phyloP scores from a whole-genome alignment of 2,113 vertebrate genomes.

The Phrynocephalus versicolor region DNA sequence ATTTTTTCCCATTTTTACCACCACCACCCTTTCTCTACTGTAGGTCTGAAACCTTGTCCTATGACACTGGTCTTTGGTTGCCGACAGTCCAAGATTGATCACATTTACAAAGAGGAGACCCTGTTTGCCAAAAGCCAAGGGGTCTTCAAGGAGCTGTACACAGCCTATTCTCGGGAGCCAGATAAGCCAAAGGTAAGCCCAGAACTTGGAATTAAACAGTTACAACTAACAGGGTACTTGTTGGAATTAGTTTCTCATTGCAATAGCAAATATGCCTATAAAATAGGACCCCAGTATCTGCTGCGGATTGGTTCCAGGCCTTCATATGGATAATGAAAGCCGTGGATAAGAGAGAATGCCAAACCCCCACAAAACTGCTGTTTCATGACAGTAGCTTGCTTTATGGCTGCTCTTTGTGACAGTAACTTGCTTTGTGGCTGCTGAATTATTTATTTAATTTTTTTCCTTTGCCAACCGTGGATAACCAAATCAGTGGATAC shows the following conservation, averaged over 20 bases:
- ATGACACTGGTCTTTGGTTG: constrained; percentile 97
- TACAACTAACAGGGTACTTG: background rate
- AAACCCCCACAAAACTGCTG: too few species aligned
- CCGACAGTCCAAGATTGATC: constrained; percentile 93
- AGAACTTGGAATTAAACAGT: background rate
- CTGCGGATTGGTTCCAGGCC: too few species aligned
- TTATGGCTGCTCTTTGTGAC: too few species aligned
- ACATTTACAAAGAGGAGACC: constrained; percentile 96
- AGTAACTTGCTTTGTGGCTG: too few species aligned
- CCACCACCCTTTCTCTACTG: background rate
- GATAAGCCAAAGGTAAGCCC: constrained; percentile 94
- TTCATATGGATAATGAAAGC: too few species aligned
- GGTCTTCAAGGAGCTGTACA: constrained; percentile 92
- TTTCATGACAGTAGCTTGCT: too few species aligned
- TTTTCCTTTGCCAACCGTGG: too few species aligned
- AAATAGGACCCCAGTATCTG: too few species aligned
- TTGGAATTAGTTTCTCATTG: background rate
- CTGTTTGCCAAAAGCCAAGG: constrained; percentile 89
- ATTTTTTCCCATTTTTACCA: background rate
- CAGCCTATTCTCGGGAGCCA: constrained; percentile 95
- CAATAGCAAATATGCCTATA: background rate
- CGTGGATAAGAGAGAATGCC: too few species aligned
- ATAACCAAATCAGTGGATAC: too few species aligned
- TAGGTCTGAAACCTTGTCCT: constrained; percentile 88
- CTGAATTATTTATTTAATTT: too few species aligned